These are phyloP conservation scores for Theropithecus gelada DNA, from an alignment of 2,113 vertebrate genomes.

Conservation along the genomic window DNA sequence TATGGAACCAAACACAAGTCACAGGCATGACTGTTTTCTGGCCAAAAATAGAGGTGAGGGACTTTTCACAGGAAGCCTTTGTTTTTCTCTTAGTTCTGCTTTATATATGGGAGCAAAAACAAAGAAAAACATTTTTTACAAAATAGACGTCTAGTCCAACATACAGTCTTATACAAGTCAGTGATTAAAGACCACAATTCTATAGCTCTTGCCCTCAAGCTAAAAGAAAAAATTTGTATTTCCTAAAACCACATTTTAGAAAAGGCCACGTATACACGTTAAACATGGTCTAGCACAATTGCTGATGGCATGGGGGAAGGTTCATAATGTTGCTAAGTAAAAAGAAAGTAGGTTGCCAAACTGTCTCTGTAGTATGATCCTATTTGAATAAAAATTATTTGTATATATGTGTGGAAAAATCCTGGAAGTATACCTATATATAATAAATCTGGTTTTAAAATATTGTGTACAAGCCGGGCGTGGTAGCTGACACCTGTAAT, in stretches of 20 bases:
- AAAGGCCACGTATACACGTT: background rate
- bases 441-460: conserved; percentile 21
- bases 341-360: background rate
- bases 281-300: background rate
- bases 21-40: background rate
- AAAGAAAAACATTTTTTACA: background rate
- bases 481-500: too few species aligned
- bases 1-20: background rate
- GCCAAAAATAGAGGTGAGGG: background rate
- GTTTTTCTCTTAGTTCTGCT: background rate
- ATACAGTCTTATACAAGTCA: background rate
- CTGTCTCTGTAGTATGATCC: background rate
- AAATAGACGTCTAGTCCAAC: background rate
- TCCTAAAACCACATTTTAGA: background rate
- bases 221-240: conserved; percentile 6
- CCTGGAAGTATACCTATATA: background rate
- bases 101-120: background rate
- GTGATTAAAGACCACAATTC: background rate
- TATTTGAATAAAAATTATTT: conserved; percentile 22
- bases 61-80: background rate
- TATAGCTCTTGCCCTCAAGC: background rate
- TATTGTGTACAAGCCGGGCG: background rate
- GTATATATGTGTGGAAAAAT: background rate
- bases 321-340: background rate
- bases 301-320: background rate